Percentiles rank a stretch among this genome's conserved stretches.
Evolutionary conservation across 2,888 invertebrate genomes (phyloP).

Genomic region (Mythimna impura): DNA sequence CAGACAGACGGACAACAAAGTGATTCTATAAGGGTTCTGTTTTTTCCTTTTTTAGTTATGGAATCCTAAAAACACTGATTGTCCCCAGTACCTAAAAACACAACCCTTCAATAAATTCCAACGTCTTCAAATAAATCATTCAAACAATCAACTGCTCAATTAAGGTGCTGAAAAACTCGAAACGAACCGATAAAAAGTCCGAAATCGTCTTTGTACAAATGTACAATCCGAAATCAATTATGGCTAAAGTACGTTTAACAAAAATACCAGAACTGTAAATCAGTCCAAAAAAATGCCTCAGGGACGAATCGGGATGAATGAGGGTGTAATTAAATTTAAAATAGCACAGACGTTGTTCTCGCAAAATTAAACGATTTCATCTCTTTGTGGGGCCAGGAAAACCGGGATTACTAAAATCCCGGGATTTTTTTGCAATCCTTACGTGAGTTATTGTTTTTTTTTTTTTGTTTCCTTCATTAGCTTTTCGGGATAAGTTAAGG

Average conservation of each 20-base stretch:
- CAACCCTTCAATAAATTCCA: not conserved
- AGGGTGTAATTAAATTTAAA: conserved; percentile 67
- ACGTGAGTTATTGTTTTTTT: conserved; percentile 22
- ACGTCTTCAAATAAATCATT: conserved; percentile 13
- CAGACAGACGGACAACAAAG: too few species aligned
- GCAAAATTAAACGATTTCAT: conserved; percentile 62
- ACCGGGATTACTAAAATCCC: conserved; percentile 36
- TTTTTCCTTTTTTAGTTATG: too few species aligned
- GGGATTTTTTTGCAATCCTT: conserved; percentile 27
- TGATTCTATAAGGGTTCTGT: too few species aligned
- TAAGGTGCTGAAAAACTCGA: conserved; percentile 10
- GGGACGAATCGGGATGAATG: conserved; percentile 53
- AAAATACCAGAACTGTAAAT: conserved; percentile 55
- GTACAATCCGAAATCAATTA: conserved; percentile 33
- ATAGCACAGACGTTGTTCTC: conserved; percentile 57
- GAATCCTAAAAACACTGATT: not conserved
- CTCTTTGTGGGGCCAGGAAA: conserved; percentile 49
- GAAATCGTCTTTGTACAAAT: not conserved
- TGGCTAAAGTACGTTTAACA: conserved; percentile 21
- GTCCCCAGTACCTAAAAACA: not conserved
- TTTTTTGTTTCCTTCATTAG: conserved; percentile 10
- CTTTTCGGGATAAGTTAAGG: not conserved
- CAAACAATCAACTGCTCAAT: conserved; percentile 18
- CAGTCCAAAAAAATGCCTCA: conserved; percentile 47
- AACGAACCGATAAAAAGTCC: conserved; percentile 13